Conservation (phyloP, 2,888 invertebrate species). For the Drosophila prostipennis region DNA sequence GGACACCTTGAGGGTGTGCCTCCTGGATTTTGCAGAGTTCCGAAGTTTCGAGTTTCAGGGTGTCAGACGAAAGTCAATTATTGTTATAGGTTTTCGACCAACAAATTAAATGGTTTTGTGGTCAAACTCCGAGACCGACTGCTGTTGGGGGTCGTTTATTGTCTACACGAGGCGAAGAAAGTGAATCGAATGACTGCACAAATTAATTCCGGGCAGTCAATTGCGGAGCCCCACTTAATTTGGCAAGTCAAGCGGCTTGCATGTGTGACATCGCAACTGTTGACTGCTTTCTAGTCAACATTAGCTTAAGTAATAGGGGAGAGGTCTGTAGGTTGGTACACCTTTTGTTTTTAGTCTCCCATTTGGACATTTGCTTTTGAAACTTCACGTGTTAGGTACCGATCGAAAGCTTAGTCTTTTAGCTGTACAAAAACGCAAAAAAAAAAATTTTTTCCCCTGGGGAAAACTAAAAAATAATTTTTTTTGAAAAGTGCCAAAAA, state of each 20-base stretch:
- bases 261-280: not conserved
- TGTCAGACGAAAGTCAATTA: constrained; percentile 60
- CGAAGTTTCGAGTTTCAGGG: no score
- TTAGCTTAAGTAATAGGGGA: no score
- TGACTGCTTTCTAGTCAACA: not conserved
- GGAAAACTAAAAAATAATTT: no score
- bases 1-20: constrained; percentile 40
- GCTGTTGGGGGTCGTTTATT: constrained; percentile 8
- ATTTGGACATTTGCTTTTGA: no score
- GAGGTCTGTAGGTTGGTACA: no score
- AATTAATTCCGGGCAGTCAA: constrained; percentile 27
- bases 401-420: no score
- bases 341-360: no score
- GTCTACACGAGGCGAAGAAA: constrained; percentile 2
- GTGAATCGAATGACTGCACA: not conserved
- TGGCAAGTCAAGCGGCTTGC: constrained; percentile 6
- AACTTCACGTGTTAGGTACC: no score
- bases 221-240: constrained; percentile 16
- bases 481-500: no score
- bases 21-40: constrained; percentile 1
- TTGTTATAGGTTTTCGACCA: constrained; percentile 57
- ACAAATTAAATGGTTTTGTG: constrained; percentile 68
- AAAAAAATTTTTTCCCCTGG: no score
- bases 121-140: constrained; percentile 14
- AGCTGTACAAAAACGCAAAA: no score